Conservation (phyloP, 2,888 invertebrate genomes). For the Lasioglossum villosulum region DNA sequence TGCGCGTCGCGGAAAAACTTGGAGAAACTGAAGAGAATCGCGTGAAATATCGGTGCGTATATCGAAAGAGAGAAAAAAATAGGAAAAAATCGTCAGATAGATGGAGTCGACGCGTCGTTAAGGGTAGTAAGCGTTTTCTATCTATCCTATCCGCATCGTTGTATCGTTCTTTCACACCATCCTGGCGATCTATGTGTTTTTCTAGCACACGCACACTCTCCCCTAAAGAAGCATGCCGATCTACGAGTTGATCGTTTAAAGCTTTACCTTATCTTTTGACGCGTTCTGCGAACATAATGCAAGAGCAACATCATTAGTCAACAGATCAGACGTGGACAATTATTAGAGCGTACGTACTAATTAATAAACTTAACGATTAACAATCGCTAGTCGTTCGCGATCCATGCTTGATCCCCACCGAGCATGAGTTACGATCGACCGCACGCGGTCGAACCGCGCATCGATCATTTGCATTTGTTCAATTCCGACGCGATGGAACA, state of each 20-base stretch:
- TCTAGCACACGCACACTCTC: constrained; percentile 54
- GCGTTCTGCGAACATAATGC: constrained; percentile 83
- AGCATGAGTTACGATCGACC: constrained; percentile 36
- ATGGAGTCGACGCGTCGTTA: constrained; percentile 41
- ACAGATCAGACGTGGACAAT: constrained; percentile 76
- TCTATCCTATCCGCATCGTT: constrained; percentile 46
- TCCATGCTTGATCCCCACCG: constrained; percentile 12
- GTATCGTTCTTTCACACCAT: constrained; percentile 43
- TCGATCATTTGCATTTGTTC: constrained; percentile 26
- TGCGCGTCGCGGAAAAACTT: background rate
- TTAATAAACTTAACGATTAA: constrained; percentile 63
- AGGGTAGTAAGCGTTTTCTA: constrained; percentile 51
- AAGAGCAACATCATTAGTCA: constrained; percentile 81
- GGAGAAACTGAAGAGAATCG: constrained; percentile 6
- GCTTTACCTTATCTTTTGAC: constrained; percentile 83
- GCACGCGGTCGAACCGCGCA: constrained; percentile 35
- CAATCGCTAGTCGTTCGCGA: constrained; percentile 34
- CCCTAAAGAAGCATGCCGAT: constrained; percentile 64
- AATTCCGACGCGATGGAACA: background rate
- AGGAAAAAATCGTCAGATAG: background rate
- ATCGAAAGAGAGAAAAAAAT: constrained; percentile 1
- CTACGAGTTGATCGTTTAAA: constrained; percentile 68
- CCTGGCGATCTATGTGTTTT: constrained; percentile 42
- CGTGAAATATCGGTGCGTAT: background rate
- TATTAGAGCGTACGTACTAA: constrained; percentile 70